These are phyloP conservation scores for Ophioninae sp. DNA, from an alignment of 2,888 invertebrate species.

Conservation along the genomic window DNA sequence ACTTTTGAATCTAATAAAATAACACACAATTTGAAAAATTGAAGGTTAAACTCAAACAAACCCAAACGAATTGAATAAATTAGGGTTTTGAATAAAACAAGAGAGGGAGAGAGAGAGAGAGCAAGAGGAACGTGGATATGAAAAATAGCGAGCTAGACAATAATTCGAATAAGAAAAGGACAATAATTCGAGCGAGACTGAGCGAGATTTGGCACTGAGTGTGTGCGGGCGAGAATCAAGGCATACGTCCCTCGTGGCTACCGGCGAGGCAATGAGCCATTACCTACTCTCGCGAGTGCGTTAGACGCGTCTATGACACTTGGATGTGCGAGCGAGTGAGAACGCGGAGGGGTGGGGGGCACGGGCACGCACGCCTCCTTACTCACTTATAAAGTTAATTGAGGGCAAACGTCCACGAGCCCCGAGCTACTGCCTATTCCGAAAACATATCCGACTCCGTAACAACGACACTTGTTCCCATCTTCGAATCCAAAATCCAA, in stretches of 20 bases:
- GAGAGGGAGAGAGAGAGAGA: constrained; percentile 3
- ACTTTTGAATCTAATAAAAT: background rate
- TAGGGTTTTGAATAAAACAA: background rate
- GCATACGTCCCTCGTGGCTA: constrained; percentile 42
- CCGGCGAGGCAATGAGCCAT: constrained; percentile 61
- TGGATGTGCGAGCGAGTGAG: constrained; percentile 31
- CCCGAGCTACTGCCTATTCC: constrained; percentile 76
- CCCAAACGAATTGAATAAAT: too few relatives aligned
- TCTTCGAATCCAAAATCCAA: constrained; percentile 36
- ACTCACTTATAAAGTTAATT: constrained; percentile 81
- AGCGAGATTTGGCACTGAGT: constrained; percentile 68
- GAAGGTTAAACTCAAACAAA: too few relatives aligned
- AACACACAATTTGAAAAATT: too few relatives aligned
- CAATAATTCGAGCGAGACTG: constrained; percentile 19
- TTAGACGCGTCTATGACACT: constrained; percentile 43
- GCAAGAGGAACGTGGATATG: constrained; percentile 4
- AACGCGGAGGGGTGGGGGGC: constrained; percentile 51
- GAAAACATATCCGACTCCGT: constrained; percentile 74
- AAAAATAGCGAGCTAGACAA: constrained; percentile 16
- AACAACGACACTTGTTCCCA: constrained; percentile 34
- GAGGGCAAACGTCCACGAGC: constrained; percentile 80
- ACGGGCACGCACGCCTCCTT: constrained; percentile 80
- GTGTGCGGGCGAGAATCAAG: constrained; percentile 50
- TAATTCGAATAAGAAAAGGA: too few relatives aligned
- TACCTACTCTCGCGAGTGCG: constrained; percentile 53